Base-by-base conservation (phyloP, 2,113 vertebrate genomes). In the Agelaius tricolor region DNA sequence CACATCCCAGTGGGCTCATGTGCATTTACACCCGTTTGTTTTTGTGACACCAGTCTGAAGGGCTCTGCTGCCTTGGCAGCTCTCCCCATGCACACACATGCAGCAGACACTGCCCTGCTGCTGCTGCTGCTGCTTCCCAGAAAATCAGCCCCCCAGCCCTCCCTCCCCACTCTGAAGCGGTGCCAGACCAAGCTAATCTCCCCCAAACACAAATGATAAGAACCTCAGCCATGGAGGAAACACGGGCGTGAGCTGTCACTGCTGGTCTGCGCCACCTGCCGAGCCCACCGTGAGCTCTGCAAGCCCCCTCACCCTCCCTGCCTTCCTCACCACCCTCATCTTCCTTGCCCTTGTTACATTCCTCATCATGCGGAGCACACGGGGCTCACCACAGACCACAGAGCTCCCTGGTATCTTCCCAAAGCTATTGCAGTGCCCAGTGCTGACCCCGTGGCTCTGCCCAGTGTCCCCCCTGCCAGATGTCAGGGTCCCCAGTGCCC, bases 121-220 rank as follows among this genome's bases (percentile, higher is more conserved):
- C 51, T 2, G 0, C n/a, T 1, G 7, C 33, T 67, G 21, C 30
- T 68, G 21, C 33, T 47, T 54, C 62, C 62, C 76, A 81, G 84
- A 91, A 91, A 33, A 43, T 21, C 47, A 61, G 41, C 10, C 21
- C 61, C 35, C 43, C 8, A 0, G 21, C 37, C 57, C 78, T 79
- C 87, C 62, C 69, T 47, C 92, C 43, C n/a, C 35, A 18, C 58
- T 54, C 90, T 84, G 83, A 86, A 82, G 43, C 0, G 15, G 46
- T 74, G 92, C 94, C 96, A 96, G 83, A 27, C 51, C 0, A 0
- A 47, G 79, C 83, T 95, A 92, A 97, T 97, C 96, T 97, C 57
- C 86, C 89, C 83, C 27, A 77, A 95, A 96, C 96, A 97, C 37
- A 33, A 47, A 55, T 0, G 94, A 94, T 95, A 97, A 95, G 90